phyloP scores from a whole-genome alignment of 2,888 invertebrate species.

The Lepeophtheirus nordmannii region DNA sequence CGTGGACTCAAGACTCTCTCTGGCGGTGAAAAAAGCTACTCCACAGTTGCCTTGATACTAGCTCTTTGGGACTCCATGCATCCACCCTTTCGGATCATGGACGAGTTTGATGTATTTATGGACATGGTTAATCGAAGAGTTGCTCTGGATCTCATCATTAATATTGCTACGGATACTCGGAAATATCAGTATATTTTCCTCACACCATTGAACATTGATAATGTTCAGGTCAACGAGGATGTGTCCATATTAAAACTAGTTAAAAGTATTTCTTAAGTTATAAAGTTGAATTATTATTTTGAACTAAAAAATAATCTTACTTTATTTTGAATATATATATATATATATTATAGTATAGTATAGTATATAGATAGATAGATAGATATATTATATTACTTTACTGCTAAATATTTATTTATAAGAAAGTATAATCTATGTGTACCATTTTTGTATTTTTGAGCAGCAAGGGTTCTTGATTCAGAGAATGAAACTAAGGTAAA shows the following conservation, averaged over 20 bases:
- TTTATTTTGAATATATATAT: too few relatives aligned
- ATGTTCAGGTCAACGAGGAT: constrained; percentile 34
- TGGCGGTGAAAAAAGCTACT: constrained; percentile 87
- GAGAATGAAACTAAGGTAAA: too few relatives aligned
- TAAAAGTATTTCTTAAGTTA: constrained; percentile 4
- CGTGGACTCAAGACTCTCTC: constrained; percentile 43
- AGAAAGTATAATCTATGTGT: too few relatives aligned
- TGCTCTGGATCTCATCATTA: constrained; percentile 58
- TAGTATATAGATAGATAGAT: too few relatives aligned
- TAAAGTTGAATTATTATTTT: not conserved
- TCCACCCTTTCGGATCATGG: constrained; percentile 80
- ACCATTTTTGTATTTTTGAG: too few relatives aligned
- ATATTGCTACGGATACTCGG: constrained; percentile 51
- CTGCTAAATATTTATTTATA: too few relatives aligned
- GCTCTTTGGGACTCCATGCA: constrained; percentile 82
- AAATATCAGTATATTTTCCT: constrained; percentile 70
- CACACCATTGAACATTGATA: constrained; percentile 52
- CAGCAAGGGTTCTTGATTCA: too few relatives aligned
- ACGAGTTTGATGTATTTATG: constrained; percentile 95
- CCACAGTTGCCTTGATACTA: constrained; percentile 84
- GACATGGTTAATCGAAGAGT: constrained; percentile 60
- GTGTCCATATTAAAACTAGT: constrained; percentile 30
- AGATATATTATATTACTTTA: too few relatives aligned
- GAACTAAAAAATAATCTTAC: too few relatives aligned
- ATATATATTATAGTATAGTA: too few relatives aligned